Evolutionary conservation across 2,113 vertebrate genomes (phyloP), one percentile per base, ranked within the genome.

Genomic region (Tragulus kanchil): DNA sequence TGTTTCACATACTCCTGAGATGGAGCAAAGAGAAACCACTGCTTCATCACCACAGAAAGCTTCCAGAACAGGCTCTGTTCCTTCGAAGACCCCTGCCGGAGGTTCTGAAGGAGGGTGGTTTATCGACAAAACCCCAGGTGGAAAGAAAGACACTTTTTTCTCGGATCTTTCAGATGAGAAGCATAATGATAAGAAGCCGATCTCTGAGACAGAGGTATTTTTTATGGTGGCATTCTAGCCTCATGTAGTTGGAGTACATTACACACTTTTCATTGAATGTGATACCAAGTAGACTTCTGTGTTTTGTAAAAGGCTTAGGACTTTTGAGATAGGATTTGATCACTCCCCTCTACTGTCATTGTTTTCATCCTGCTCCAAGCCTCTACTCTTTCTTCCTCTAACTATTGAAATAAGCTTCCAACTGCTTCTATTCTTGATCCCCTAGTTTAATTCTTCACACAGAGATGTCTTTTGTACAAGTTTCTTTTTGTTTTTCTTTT

Each of bases 141-240:
- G 96, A 71, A 98, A 97, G 85, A 98, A 95, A 90, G 97, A 98
- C 23, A 97, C 91, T 88, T 94, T 99, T 89, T 97, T 99, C 78
- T 99, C 99, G 28, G 99, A 99, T 87, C 98, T 99, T 5, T 98
- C 98, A 97, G 98, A 98, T 21, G 99, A 99, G 81, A 98, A 98
- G 31, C 98, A 98, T 95, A 93, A 97, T 16, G 93, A 82, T 83
- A 87, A 85, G 73, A 96, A 97, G 50, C 71, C 28, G n/a, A 11
- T 84, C 93, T 95, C 92, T 96, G 94, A 98, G 97, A 98, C 99
- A 98, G 79, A 97, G 96, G 93, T 98, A 97, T 92, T 28, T 92
- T 58, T 58, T 75, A 19, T 84, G 97, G 84, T 96, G 82, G 67
- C 83, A 81, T 56, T 17, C 50, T 95, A 42, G 0, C 31, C 12